Base-by-base conservation (phyloP, 2,888 invertebrate species). In the Chaitophorus viminalis region DNA sequence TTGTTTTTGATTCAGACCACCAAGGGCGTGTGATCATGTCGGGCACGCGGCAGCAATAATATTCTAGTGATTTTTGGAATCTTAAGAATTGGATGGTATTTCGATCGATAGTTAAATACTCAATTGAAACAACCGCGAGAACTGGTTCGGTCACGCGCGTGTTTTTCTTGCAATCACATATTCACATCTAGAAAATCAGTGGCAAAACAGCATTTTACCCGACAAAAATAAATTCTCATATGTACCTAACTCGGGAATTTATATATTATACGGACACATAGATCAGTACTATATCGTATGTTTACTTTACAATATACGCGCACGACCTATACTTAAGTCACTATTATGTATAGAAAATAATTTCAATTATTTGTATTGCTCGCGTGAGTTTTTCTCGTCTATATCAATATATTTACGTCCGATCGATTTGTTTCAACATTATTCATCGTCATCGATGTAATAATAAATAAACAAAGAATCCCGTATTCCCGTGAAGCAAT, bases 171-270 rank as follows among this genome's bases (percentile, higher is more conserved):
- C 82, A 72, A 39, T 72, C 82, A 21, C 21, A 33, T 82, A 72
- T 29, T 72, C 82, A 21, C 21, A 33, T 82, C 52, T 52, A 82
- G 54, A 25, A 18, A 82, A 82, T 82, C 82, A 72, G 82, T 82
- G 82, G 82, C 82, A 82, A 82, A 82, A 82, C 82, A 72, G 82
- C 82, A 82, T 82, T 82, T 82, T 82, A 82, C 54, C 52, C 52
- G 72, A 72, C 72, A 72, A 82, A 82, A 82, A 82, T 52, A 82
- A 72, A 82, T 82, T 82, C 82, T 54, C 82, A 18, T 82, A 33
- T 72, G 29, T 79, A 21, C 21, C 14, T n/a, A n/a, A n/a, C n/a
- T n/a, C n/a, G n/a, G n/a, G n/a, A 31, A 18, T 31, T 17, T 11
- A 72, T 36, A 72, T 72, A 72, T 25, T 74, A 36, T 39, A 74